Percentiles rank a stretch among this genome's conserved stretches.
These are phyloP conservation scores for Heteromyza rotundicornis DNA, from an alignment of 2,888 invertebrate genomes.

Conservation along the genomic window DNA sequence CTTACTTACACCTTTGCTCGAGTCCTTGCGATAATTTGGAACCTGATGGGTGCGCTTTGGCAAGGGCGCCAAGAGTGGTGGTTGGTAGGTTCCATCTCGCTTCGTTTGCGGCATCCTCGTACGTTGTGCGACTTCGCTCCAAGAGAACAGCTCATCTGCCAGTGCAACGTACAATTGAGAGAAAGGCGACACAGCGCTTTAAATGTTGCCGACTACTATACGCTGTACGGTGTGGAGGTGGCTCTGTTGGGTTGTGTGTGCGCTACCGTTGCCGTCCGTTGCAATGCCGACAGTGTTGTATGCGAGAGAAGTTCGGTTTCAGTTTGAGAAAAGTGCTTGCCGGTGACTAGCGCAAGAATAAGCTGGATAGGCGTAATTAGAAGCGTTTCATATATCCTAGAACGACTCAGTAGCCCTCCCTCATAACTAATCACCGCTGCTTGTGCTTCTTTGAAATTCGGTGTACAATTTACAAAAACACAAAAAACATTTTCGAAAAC, in stretches of 20 bases:
- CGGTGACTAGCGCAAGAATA: slow-evolving; percentile 32
- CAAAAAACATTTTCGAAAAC: too few relatives aligned
- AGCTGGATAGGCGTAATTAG: not conserved
- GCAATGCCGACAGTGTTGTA: slow-evolving; percentile 10
- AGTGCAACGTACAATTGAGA: not conserved
- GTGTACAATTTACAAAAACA: not conserved
- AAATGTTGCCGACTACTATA: too few relatives aligned
- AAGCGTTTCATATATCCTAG: not conserved
- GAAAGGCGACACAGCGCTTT: not conserved
- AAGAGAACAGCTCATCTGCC: not conserved
- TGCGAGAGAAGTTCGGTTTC: slow-evolving; percentile 15
- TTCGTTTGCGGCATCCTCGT: too few relatives aligned
- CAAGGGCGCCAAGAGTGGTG: not conserved
- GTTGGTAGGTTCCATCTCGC: too few relatives aligned
- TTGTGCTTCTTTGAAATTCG: not conserved
- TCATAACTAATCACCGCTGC: not conserved
- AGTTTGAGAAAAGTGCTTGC: slow-evolving; percentile 39
- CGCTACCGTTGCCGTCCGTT: slow-evolving; percentile 1
- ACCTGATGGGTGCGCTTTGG: not conserved
- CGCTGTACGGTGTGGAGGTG: too few relatives aligned
- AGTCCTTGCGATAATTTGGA: not conserved
- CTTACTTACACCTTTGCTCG: not conserved
- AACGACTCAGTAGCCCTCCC: not conserved
- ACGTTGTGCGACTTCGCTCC: too few relatives aligned
- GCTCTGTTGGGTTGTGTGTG: not conserved